phyloP scores from a whole-genome alignment of 2,113 vertebrate genomes.

The Hippotragus niger region DNA sequence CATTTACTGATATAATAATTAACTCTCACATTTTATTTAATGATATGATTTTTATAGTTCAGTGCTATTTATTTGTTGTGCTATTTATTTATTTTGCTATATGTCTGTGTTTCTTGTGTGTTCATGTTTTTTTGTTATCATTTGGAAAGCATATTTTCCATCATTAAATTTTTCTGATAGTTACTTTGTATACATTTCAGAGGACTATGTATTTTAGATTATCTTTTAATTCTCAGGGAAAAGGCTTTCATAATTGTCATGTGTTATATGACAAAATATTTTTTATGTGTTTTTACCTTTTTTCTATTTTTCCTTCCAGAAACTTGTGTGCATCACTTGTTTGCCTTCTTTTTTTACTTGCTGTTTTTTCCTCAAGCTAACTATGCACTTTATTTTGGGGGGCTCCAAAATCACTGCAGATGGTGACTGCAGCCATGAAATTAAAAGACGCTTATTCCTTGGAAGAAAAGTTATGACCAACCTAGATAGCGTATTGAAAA shows the following conservation, averaged over 20 bases:
- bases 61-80: background rate
- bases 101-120: background rate
- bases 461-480: too few species aligned
- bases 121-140: background rate
- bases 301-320: background rate
- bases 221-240: background rate
- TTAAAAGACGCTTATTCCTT: too few species aligned
- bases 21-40: background rate
- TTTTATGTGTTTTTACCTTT: background rate
- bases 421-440: too few species aligned
- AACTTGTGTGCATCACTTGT: background rate
- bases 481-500: too few species aligned
- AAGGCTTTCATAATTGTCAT: background rate
- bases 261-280: background rate
- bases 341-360: background rate
- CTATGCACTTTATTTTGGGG: background rate
- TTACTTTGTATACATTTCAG: background rate
- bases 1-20: background rate
- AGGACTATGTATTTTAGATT: background rate
- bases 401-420: too few species aligned
- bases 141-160: background rate
- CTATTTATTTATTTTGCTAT: background rate
- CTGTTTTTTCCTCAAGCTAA: background rate
- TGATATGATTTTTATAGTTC: background rate
- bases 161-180: background rate